Base-by-base conservation (phyloP, 2,113 vertebrate genomes). In the Callipepla californica region DNA sequence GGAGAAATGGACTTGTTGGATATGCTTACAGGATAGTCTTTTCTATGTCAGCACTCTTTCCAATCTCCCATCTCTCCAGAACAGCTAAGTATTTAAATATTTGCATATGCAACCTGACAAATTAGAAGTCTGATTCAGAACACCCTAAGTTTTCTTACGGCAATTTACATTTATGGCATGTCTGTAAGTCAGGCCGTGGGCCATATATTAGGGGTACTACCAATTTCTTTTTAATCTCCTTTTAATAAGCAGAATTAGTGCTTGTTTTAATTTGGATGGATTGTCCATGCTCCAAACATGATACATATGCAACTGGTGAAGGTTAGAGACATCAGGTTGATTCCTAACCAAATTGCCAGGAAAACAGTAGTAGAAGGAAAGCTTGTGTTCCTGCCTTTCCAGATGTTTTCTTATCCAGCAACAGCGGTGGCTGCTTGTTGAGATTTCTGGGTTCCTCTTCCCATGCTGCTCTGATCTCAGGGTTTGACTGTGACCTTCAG, bases 251-350 rank as follows among this genome's bases (percentile, higher is more conserved):
- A 44, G 36, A 65, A 28, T 19, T 36, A 82, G 20, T 13, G 19
- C 16, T 66, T 72, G 3, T 74, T 6, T 6, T 5, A 63, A 28
- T 2, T 10, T 40, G 57, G 13, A 34, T 44, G 11, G 18, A 38
- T 36, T 62, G 53, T 73, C 13, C 22, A 18, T 45, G 3, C 55
- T 90, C 0, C 3, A 59, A 78, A 70, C 15, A 40, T 7, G 40
- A 7, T 23, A 3, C 0, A 1, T 73, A 1, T 1, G 1, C 15
- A 38, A 23, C 22, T 14, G 16, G 36, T 5, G 5, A 12, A 55
- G 22, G 16, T 9, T 67, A 61, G 44, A 53, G 11, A 13, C 14
- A 16, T 11, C 22, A 32, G 10, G 3, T 11, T 57, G 47, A 17
- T 10, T 9, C 1, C 22, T 57, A 44, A 48, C 36, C 74, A 84